Conservation (phyloP, 2,113 vertebrate species). For the Siniperca chuatsi region DNA sequence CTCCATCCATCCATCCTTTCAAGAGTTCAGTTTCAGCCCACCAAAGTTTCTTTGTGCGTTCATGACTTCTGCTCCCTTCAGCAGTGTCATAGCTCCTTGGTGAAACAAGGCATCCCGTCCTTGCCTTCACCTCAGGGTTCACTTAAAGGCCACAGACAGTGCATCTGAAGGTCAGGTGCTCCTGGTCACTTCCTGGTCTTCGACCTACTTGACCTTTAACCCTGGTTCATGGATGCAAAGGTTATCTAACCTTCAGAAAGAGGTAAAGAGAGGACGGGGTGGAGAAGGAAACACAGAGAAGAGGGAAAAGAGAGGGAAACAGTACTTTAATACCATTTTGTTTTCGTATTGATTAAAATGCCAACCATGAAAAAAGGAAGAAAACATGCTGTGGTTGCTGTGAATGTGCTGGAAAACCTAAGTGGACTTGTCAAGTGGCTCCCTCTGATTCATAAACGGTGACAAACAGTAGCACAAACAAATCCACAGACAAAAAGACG, state of each 20-base stretch:
- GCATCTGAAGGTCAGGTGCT: conserved; percentile 67
- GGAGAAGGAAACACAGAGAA: conserved; percentile 8
- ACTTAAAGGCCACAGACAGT: conserved; percentile 61
- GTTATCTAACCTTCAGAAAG: conserved; percentile 90
- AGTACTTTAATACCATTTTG: conserved; percentile 49
- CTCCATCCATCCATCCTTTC: conserved; percentile 12
- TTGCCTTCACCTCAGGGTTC: conserved; percentile 58
- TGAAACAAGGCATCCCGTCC: conserved; percentile 52
- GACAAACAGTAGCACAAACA: conserved; percentile 15
- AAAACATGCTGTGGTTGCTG: conserved; percentile 11
- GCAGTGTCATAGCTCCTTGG: conserved; percentile 50
- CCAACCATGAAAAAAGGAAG: neutral
- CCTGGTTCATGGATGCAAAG: conserved; percentile 74
- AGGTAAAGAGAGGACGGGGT: conserved; percentile 49
- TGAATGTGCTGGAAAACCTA: conserved; percentile 9
- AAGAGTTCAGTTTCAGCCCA: conserved; percentile 27
- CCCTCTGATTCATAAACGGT: conserved; percentile 22
- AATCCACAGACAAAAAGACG: conserved; percentile 21
- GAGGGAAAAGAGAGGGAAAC: conserved; percentile 12
- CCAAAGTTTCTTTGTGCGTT: conserved; percentile 18
- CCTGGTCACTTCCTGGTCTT: conserved; percentile 44
- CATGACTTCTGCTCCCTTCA: conserved; percentile 46
- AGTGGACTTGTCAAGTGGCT: conserved; percentile 7
- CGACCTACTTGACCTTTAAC: conserved; percentile 71
- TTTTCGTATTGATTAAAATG: conserved; percentile 39